phyloP scores from a whole-genome alignment of 1,140 invertebrate species.

The Conus ventricosus region DNA sequence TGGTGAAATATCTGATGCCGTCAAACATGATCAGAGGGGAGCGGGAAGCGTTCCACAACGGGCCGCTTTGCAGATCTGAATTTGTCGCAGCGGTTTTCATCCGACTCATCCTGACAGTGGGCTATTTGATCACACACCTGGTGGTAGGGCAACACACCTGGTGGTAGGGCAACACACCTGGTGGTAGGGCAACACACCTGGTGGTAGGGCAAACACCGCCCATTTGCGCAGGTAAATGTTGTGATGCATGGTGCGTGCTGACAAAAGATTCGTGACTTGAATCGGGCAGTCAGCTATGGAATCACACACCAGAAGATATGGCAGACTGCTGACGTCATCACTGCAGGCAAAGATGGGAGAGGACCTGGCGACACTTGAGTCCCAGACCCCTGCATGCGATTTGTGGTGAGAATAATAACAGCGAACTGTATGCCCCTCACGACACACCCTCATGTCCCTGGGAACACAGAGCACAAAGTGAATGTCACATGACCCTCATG shows the following conservation, averaged over 20 bases:
- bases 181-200: neutral
- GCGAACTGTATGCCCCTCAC: no score
- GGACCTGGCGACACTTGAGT: neutral
- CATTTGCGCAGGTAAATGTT: no score
- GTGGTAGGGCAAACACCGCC: neutral
- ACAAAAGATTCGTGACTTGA: no score
- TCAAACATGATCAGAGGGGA: neutral
- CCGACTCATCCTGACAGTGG: neutral
- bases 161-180: neutral
- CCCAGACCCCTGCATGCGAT: no score
- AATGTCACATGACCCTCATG: neutral
- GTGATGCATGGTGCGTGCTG: no score
- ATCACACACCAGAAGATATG: no score
- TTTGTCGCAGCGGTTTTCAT: neutral
- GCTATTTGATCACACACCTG: neutral
- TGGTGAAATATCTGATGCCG: neutral
- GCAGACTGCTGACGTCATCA: neutral
- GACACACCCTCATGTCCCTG: neutral
- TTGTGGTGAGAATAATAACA: no score
- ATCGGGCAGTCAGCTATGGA: no score
- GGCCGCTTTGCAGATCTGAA: neutral
- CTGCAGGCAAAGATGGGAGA: no score
- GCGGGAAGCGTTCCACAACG: neutral
- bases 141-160: neutral
- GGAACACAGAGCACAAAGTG: neutral